Conservation (phyloP, 2,113 vertebrate genomes). For the cattle (Bos taurus) region ARS-UCD2.0 NC_037340.1:48438001-48438500, state of each 20-base stretch:
- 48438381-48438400: neutral
- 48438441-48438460: neutral
- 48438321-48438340: neutral
- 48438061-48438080: neutral
- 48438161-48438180: neutral
- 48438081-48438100: neutral
- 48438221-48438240: neutral
- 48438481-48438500: neutral
- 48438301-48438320: neutral
- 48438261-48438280: neutral
- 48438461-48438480: neutral
- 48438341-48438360: neutral
- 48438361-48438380: neutral
- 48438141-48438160: too few species aligned
- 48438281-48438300: neutral
- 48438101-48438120: neutral
- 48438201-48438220: neutral
- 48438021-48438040: neutral
- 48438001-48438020: neutral
- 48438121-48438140: too few species aligned
- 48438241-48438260: neutral
- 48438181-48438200: neutral
- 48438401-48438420: neutral
- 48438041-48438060: neutral
- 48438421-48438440: neutral